Conservation (phyloP, 1,140 invertebrate species). For the Zaprionus tsacasi region DNA sequence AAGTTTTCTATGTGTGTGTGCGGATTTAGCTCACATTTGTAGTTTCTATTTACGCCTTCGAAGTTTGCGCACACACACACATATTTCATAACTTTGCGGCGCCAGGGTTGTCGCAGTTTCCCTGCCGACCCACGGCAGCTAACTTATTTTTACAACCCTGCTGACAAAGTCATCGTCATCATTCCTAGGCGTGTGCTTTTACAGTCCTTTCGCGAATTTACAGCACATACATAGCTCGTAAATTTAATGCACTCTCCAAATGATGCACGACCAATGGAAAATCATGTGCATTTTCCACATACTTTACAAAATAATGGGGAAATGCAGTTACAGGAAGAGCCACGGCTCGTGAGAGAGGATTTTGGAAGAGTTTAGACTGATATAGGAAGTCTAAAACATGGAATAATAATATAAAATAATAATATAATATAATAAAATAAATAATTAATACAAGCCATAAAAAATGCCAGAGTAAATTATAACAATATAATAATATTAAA, state of each 20-base stretch:
- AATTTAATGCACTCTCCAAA: slow-evolving; percentile 41
- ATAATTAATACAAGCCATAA: too few relatives aligned
- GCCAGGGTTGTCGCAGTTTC: slow-evolving; percentile 8
- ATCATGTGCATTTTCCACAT: slow-evolving; percentile 19
- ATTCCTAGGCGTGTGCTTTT: neutral
- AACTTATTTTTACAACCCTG: slow-evolving; percentile 39
- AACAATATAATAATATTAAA: too few relatives aligned
- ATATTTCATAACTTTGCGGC: slow-evolving; percentile 68
- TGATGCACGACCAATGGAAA: slow-evolving; percentile 11
- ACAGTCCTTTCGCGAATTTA: slow-evolving; percentile 11
- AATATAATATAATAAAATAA: too few relatives aligned
- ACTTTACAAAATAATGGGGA: slow-evolving; percentile 1
- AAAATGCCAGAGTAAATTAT: too few relatives aligned
- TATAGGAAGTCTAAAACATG: too few relatives aligned
- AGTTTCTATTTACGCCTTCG: slow-evolving; percentile 63
- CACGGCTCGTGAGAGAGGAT: neutral
- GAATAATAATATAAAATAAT: too few relatives aligned
- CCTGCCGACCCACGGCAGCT: slow-evolving; percentile 10
- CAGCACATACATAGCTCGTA: slow-evolving; percentile 29
- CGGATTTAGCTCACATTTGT: slow-evolving; percentile 41
- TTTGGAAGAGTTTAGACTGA: neutral
- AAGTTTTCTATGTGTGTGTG: slow-evolving; percentile 6
- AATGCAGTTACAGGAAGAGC: neutral
- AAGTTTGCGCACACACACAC: slow-evolving; percentile 45
- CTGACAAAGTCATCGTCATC: slow-evolving; percentile 38